Conservation (phyloP, 2,888 invertebrate species). For the Norana najaformis region DNA sequence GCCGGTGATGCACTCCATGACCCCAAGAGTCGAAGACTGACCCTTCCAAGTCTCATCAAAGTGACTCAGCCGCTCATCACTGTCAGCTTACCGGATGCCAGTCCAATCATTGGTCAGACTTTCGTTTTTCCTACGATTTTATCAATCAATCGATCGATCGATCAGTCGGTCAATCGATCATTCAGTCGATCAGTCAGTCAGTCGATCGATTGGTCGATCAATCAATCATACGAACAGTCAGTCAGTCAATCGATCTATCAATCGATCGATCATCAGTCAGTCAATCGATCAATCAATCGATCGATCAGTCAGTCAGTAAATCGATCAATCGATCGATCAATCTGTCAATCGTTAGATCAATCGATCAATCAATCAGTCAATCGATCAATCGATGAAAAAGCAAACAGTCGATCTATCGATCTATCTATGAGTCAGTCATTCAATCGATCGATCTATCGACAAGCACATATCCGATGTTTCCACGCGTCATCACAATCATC, state of each 20-base stretch:
- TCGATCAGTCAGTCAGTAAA: not conserved
- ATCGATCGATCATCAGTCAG: not conserved
- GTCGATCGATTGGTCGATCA: not conserved
- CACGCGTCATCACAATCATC: too few relatives aligned
- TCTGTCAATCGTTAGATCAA: not conserved
- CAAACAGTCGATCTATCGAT: too few relatives aligned
- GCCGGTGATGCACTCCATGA: not conserved
- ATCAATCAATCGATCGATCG: not conserved
- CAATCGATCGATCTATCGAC: not conserved
- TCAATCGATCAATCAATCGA: not conserved
- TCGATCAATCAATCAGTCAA: too few relatives aligned
- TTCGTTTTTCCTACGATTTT: too few relatives aligned
- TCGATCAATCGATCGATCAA: not conserved
- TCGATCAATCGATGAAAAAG: not conserved
- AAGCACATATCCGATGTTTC: too few relatives aligned
- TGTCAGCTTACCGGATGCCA: not conserved
- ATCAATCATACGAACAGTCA: not conserved
- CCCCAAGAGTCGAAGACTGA: not conserved
- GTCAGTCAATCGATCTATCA: not conserved
- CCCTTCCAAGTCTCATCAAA: slow-evolving; percentile 1
- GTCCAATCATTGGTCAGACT: not conserved
- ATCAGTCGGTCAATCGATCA: not conserved
- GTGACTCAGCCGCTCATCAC: not conserved
- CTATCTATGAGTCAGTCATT: not conserved
- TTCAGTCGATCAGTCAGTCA: not conserved